Evolutionary conservation across 2,888 invertebrate genomes (phyloP), one percentile per base, ranked within the genome.

Genomic region (Trissonchulus sp.): DNA sequence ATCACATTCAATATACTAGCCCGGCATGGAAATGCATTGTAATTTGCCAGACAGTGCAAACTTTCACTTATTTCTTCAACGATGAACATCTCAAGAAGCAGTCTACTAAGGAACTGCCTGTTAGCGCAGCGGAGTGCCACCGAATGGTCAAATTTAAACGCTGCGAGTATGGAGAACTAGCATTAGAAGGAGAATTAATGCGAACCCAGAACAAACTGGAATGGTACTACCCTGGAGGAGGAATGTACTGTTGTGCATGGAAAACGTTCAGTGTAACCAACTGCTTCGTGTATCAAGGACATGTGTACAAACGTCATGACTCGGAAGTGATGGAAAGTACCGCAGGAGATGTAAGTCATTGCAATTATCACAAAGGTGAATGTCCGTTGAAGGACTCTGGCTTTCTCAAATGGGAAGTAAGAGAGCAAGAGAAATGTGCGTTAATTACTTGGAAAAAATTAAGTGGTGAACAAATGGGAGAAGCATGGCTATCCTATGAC

Each of bases 321-420:
- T 15, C 48, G 8, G 28, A 65, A 15, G 18, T n/a, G 8, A 65
- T 65, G 68, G 68, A 65, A 28, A 33, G 33, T 18, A 65, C 68
- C 8, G 68, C 68, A 15, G 68, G 68, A 15, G 35, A 15, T 28
- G 68, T 65, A 15, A 33, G 33, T n/a, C 68, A 65, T 28, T 65
- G 68, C 28, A 65, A 65, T 28, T 65, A 65, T 65, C 68, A 65
- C 35, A 33, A 8, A 33, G 68, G 68, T 33, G 68, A 30, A 18
- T 65, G 68, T 28, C 8, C 31, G 8, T 28, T 65, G 28, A 65
- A 48, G 23, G 48, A 48, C 23, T 8, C 48, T 48, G 8, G 8
- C 8, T 48, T 15, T 48, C 23, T 48, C 8, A 8, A 15, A 15
- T 48, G 48, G 48, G 48, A 48, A 8, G 48, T 48, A 48, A 23